Evolutionary conservation across 2,797 vertebrate genomes (phyloP).

Genomic region (Argya squamiceps): DNA sequence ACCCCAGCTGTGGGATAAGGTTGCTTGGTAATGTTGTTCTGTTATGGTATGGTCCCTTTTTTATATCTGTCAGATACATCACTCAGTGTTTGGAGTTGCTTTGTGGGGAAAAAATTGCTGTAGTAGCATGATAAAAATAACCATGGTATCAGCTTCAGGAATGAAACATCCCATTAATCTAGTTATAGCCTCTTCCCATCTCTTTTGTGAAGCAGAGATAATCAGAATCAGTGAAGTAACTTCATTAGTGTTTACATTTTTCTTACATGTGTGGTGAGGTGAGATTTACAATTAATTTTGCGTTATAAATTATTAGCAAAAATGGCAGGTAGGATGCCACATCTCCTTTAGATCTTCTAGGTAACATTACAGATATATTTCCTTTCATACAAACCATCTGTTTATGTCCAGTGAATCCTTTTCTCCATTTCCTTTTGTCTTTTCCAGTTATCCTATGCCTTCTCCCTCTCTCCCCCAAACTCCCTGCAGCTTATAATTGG

Average conservation of each 20-base stretch:
- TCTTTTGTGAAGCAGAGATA: not conserved
- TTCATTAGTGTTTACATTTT: not conserved
- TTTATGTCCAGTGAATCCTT: not conserved
- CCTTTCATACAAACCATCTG: not conserved
- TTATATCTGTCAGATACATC: not conserved
- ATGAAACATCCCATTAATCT: not conserved
- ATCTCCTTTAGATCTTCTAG: not conserved
- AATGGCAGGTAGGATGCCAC: not conserved
- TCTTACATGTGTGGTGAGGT: not conserved
- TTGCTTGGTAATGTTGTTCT: not conserved
- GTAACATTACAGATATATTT: not conserved
- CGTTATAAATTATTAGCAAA: not conserved
- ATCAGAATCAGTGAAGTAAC: not conserved
- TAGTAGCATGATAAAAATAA: not conserved
- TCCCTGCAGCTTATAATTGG: not conserved
- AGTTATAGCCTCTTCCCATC: not conserved
- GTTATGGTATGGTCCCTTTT: not conserved
- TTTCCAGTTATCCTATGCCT: not conserved
- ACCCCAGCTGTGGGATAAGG: not conserved
- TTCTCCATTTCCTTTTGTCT: not conserved
- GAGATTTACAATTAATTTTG: not conserved
- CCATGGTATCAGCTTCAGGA: not conserved
- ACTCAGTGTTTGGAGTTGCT: not conserved
- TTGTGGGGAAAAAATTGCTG: not conserved
- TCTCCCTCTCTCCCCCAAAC: not conserved